Evolutionary conservation across 2,113 vertebrate species (phyloP).

Genomic region (Silurus asotus): DNA sequence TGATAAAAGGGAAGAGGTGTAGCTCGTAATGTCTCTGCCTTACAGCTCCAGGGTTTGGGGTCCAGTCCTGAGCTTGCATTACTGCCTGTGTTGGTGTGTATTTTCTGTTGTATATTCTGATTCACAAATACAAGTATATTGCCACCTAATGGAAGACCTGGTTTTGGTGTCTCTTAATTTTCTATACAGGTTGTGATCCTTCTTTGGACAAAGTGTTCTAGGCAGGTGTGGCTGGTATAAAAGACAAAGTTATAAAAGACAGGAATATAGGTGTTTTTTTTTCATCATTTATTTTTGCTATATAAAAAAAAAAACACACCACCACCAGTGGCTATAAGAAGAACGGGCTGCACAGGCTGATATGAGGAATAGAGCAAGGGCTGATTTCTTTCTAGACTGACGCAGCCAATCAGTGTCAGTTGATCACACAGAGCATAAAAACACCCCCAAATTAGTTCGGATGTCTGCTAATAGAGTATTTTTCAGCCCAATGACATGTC

Average conservation of each 20-base stretch:
- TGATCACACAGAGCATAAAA: background rate
- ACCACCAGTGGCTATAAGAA: background rate
- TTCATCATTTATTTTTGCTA: too few species aligned
- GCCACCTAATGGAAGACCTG: background rate
- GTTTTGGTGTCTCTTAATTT: background rate
- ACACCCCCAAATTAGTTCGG: background rate
- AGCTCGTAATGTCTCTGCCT: too few species aligned
- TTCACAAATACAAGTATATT: background rate
- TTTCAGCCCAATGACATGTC: background rate
- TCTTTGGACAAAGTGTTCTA: background rate
- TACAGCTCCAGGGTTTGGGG: background rate
- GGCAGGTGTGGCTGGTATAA: background rate
- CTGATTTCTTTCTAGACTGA: background rate
- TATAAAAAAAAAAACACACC: background rate
- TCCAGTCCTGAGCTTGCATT: background rate
- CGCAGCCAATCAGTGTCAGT: background rate
- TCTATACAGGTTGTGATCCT: background rate
- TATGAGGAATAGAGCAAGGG: background rate
- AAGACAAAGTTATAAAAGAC: background rate
- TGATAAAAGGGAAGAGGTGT: background rate
- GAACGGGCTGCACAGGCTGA: background rate
- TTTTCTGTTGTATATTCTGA: too few species aligned
- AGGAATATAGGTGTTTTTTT: background rate
- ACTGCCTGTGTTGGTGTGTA: background rate
- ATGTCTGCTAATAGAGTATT: background rate